Evolutionary conservation across 2,797 vertebrate genomes (phyloP), one percentile per base, ranked within the genome.

Genomic region (Falco columbarius): DNA sequence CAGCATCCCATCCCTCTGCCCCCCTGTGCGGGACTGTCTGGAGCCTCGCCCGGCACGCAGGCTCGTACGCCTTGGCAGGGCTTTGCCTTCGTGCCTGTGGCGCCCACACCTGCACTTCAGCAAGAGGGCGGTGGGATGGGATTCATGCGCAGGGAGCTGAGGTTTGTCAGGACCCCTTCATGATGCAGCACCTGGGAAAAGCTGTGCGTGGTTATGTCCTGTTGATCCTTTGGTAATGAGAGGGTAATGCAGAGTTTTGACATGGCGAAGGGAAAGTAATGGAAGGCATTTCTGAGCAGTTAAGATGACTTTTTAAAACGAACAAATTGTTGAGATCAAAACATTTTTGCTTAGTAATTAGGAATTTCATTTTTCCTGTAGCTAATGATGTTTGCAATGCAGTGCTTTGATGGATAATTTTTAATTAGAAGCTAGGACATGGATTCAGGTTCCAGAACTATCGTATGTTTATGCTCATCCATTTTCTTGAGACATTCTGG

Each of bases 231-330:
- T 0, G 5, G 8, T 8, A 8, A 29, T 4, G 6, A 36, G 26
- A 38, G 51, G 34, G 3, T 12, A 18, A 46, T 3, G 16, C 34
- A 38, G 55, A 66, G 56, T 3, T 90, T 34, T 32, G 3, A 4
- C 9, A 0, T 0, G 7, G 70, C 38, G 66, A 5, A 84, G 47
- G 30, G 23, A 29, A 67, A 55, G 66, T 34, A 54, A 11, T 1
- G 21, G 26, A 38, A 47, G 0, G 0, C 0, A 4, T 6, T 52
- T 46, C 22, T 18, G 51, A 54, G 54, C 7, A 5, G 59, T 19
- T n/a, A 36, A 68, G 29, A 61, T 7, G 21, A 52, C 10, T 42
- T 70, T 71, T 63, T 1, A 16, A 51, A 84, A 42, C 1, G 30
- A 54, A 32, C 17, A 20, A 23, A 18, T 30, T 0, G 3, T 32